Evolutionary conservation across 2,113 vertebrate genomes (phyloP), one percentile per base, ranked within the genome.

Genomic region (Atractosteus spatula): DNA sequence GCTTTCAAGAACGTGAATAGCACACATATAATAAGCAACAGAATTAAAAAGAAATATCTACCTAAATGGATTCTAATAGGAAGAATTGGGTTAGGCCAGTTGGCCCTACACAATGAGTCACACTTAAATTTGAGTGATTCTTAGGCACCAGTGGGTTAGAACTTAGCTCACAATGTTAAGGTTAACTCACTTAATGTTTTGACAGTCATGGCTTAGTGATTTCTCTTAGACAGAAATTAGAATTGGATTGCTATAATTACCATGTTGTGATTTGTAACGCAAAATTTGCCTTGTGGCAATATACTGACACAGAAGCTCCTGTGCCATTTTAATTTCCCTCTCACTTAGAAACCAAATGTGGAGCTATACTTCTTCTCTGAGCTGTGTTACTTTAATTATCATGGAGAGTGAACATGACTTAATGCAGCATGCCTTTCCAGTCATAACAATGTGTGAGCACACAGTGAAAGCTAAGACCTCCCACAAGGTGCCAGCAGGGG

Each of bases 191-290:
- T 4, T 17, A 2, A 45, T 65, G 29, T 69, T 67, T 66, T 43
- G 16, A 68, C 16, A 47, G 70, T 61, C 65, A 74, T 43, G 41
- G 44, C 42, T 71, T 10, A 54, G 41, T 7, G 70, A 68, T 66
- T 70, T 68, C 72, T 71, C 65, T 61, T 67, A 68, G 17, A 57
- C 29, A 61, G n/a, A 51, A 16, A 10, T 51, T 41, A 44, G 73
- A 67, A 62, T 54, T 41, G 56, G 64, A 62, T 42, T 17, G 8
- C 16, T 16, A 41, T 56, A 54, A 76, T 71, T 62, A 70, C 76
- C 62, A 56, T 55, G 8, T 29, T 2, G 10, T 71, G 69, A 65
- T 55, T 66, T 61, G 62, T 42, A n/a, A 72, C 75, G 65, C 66
- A 55, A 55, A 73, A 62, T 10, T 65, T 43, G 63, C 29, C 70